These are phyloP conservation scores for Gymnoscelis rufifasciata DNA, from an alignment of 2,888 invertebrate species.

Conservation along the genomic window DNA sequence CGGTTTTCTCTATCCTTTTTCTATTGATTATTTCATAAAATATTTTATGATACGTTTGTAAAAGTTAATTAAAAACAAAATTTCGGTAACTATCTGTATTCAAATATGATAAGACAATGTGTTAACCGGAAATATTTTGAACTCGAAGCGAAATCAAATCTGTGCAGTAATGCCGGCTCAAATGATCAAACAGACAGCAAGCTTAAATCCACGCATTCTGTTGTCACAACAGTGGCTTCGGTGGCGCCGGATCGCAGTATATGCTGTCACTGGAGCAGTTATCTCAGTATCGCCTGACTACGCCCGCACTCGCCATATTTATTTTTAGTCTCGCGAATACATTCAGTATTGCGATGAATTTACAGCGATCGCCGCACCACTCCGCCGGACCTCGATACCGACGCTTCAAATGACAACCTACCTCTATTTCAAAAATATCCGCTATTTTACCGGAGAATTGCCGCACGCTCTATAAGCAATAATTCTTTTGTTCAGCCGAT, in stretches of 20 bases:
- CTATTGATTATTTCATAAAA: no score
- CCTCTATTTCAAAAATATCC: constrained; percentile 70
- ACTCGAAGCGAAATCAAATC: no score
- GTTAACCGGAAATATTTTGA: no score
- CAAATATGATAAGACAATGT: no score
- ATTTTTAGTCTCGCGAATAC: constrained; percentile 71
- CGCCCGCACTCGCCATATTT: constrained; percentile 64
- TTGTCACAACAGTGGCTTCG: constrained; percentile 48
- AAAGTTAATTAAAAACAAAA: no score
- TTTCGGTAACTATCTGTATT: no score
- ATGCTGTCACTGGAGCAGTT: constrained; percentile 56
- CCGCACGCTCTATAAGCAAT: constrained; percentile 58
- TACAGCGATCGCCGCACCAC: constrained; percentile 57
- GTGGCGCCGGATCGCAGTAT: constrained; percentile 44
- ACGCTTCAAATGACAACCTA: constrained; percentile 65
- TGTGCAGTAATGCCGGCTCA: no score
- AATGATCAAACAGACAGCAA: no score
- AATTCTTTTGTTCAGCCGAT: constrained; percentile 58
- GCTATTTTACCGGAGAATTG: constrained; percentile 65
- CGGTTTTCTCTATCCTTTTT: no score
- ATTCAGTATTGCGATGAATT: constrained; percentile 71
- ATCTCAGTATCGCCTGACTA: constrained; percentile 68
- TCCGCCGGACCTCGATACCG: constrained; percentile 57
- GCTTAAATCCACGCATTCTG: constrained; percentile 44
- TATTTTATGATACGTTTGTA: no score